phyloP scores from a whole-genome alignment of 2,113 vertebrate genomes.

The Eleginops maclovinus region DNA sequence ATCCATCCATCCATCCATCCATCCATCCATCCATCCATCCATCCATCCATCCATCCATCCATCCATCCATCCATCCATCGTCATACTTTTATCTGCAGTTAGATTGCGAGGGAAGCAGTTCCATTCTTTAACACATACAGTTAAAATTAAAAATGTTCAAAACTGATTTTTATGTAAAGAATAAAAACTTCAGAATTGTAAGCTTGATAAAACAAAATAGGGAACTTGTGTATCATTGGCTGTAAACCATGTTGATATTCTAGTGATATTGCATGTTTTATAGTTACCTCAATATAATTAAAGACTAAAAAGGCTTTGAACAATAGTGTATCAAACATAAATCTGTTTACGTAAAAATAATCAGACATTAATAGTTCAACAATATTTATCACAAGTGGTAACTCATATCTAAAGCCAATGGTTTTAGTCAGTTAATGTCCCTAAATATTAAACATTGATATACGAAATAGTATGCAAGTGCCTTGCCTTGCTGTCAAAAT shows the following conservation, averaged over 20 bases:
- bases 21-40: too few species aligned
- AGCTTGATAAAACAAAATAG: background rate
- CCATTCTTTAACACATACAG: too few species aligned
- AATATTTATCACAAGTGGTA: background rate
- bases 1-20: too few species aligned
- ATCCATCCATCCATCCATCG: too few species aligned
- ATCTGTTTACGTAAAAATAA: background rate
- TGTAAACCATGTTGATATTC: too few species aligned
- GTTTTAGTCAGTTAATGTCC: background rate
- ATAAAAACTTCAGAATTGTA: background rate
- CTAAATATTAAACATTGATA: background rate
- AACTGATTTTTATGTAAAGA: background rate
- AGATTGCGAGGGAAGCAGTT: too few species aligned
- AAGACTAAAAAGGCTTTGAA: background rate
- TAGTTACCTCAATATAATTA: background rate
- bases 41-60: too few species aligned
- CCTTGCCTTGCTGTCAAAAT: background rate
- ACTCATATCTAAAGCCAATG: background rate
- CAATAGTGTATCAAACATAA: background rate
- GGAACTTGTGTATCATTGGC: background rate
- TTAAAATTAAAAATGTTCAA: background rate
- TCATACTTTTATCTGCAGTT: too few species aligned
- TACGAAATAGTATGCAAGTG: background rate
- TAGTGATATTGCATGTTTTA: background rate
- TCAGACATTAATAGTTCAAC: background rate